Evolutionary conservation across 2,888 invertebrate species (phyloP), one percentile per base, ranked within the genome.

Genomic region (Ditula angustiorana): DNA sequence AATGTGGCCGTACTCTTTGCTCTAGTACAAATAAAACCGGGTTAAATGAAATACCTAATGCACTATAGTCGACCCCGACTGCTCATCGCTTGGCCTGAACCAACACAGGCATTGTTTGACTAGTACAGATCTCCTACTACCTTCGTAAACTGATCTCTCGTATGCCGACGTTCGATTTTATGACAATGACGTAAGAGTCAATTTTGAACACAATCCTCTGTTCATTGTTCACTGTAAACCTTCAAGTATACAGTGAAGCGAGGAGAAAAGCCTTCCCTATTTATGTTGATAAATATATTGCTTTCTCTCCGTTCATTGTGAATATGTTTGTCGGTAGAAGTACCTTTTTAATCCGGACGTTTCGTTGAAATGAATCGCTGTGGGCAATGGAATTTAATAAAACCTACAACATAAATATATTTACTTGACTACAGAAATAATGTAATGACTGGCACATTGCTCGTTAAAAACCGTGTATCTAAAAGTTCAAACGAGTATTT

Each of bases 71-170:
- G 72, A 78, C 80, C 76, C 76, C 77, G 79, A 80, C 78, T 81
- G 82, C 77, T 79, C 82, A 82, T 80, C 79, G 82, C 81, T 78
- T 74, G 78, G 79, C 80, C 83, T 86, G 83, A 87, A 85, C 85
- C 76, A 86, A 88, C 86, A 87, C 71, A 72, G 74, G 76, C 80
- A 84, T 85, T 87, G 84, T 87, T 87, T 84, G 82, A 81, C 77
- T 83, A 82, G 78, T 79, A 81, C 78, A 74, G 79, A 83, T 82
- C 79, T 76, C 79, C 80, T 80, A 82, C 80, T 82, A 81, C 79
- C 81, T 79, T 76, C 71, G 77, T 75, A 75, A 79, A 81, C 76
- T 72, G 70, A 80, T 80, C 77, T 75, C 64, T 61, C 61, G 70
- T 62, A 53, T 61, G 69, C 69, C 65, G 66, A 74, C 64, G 67